Conservation (phyloP, 2,113 vertebrate species). For the Onychostoma macrolepis region DNA sequence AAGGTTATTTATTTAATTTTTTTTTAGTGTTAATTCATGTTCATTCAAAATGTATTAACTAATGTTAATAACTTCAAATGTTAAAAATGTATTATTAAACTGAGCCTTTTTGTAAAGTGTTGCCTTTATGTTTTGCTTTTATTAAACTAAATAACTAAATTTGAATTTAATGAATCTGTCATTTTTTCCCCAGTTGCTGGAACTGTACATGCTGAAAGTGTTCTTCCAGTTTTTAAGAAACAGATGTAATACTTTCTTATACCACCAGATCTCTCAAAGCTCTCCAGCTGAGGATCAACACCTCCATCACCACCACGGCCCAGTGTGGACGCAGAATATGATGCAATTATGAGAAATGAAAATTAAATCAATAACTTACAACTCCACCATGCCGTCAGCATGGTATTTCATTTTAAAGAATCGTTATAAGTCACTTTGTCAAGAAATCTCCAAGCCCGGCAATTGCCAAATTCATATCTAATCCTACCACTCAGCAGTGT, state of each 20-base stretch:
- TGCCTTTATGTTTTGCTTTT: neutral
- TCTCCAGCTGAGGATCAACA: slow-evolving; percentile 29
- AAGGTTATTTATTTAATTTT: neutral
- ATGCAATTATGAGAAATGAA: slow-evolving; percentile 71
- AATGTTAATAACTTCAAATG: neutral
- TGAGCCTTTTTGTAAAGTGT: neutral
- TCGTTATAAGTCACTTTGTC: slow-evolving; percentile 59
- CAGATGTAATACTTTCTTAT: slow-evolving; percentile 21
- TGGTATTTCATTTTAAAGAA: slow-evolving; percentile 60
- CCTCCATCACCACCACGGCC: neutral
- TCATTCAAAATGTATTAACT: neutral
- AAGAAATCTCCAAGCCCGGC: slow-evolving; percentile 58
- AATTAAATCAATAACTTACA: slow-evolving; percentile 74
- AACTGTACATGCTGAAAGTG: neutral
- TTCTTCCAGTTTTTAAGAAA: neutral
- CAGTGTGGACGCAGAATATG: slow-evolving; percentile 45
- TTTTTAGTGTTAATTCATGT: neutral
- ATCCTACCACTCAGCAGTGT: slow-evolving; percentile 61
- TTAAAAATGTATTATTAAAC: neutral
- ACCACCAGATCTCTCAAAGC: slow-evolving; percentile 26
- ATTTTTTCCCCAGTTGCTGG: neutral
- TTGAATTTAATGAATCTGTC: no score
- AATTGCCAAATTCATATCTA: slow-evolving; percentile 62
- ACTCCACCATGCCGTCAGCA: slow-evolving; percentile 56
- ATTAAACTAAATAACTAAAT: neutral